A percentile compares a stretch with the other conserved stretches of the same genome.
Conservation (phyloP, 2,888 invertebrate genomes). For the Onthophagus sagittarius region DNA sequence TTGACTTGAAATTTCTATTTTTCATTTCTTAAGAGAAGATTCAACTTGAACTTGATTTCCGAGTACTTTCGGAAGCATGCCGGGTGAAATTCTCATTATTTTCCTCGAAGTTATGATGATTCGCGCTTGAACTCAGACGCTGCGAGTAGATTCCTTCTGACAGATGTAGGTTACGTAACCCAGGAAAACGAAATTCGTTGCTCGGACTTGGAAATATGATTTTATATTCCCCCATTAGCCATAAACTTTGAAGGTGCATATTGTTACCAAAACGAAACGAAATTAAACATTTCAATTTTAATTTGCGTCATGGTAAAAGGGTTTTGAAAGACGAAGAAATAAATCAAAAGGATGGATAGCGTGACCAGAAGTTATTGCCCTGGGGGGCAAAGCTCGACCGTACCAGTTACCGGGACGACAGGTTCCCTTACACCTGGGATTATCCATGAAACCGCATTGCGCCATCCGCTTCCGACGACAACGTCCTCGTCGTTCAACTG, state of each 20-base stretch:
- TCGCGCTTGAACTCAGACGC: background rate
- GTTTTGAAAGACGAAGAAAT: background rate
- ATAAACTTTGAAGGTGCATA: background rate
- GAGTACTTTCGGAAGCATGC: background rate
- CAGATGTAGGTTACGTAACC: background rate
- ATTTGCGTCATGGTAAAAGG: background rate
- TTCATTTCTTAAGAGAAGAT: background rate
- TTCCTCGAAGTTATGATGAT: background rate
- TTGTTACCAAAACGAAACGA: too few species aligned
- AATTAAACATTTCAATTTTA: background rate
- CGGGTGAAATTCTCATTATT: background rate
- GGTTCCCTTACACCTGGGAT: conserved; percentile 6
- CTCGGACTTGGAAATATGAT: background rate
- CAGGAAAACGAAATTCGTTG: background rate
- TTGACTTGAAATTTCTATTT: too few species aligned
- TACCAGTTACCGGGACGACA: conserved; percentile 8
- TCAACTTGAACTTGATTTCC: background rate
- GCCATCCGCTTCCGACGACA: background rate
- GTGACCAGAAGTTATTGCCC: conserved; percentile 7
- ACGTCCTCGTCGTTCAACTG: background rate
- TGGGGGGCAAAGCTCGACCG: background rate
- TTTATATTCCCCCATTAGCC: background rate
- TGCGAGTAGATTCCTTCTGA: background rate
- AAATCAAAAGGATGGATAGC: conserved; percentile 4
- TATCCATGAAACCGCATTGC: background rate